Evolutionary conservation across 2,888 invertebrate species (phyloP).

Genomic region (Malacosoma neustria): DNA sequence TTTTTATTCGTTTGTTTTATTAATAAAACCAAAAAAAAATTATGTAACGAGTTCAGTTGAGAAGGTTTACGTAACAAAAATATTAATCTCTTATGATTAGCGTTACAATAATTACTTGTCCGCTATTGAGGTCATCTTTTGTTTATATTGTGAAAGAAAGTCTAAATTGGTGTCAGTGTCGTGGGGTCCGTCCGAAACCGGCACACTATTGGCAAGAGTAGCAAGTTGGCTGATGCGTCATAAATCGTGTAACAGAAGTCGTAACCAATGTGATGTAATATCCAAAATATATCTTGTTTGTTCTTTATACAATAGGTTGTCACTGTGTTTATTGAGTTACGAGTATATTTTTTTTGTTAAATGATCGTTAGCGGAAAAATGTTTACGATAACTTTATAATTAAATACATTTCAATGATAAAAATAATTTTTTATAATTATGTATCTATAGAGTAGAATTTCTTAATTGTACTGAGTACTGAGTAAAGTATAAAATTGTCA

Average conservation of each 20-base stretch:
- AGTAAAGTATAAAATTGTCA: neutral
- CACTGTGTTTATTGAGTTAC: no score
- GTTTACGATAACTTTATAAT: no score
- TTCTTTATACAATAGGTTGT: constrained; percentile 34
- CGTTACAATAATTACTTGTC: constrained; percentile 1
- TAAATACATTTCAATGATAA: no score
- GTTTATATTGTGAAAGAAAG: constrained; percentile 57
- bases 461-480: neutral
- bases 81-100: no score
- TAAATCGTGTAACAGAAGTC: constrained; percentile 35
- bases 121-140: constrained; percentile 37
- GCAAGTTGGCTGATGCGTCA: constrained; percentile 50
- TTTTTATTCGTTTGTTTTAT: constrained; percentile 3
- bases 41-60: no score
- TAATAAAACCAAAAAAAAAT: no score
- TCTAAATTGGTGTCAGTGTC: constrained; percentile 60
- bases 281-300: constrained; percentile 39
- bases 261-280: constrained; percentile 47
- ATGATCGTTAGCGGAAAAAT: no score
- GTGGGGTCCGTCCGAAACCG: constrained; percentile 33
- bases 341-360: no score
- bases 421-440: no score
- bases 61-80: no score
- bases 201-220: constrained; percentile 46
- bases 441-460: no score